Evolutionary conservation across 2,888 invertebrate species (phyloP).

Genomic region (Ommatoiulus sabulosus): DNA sequence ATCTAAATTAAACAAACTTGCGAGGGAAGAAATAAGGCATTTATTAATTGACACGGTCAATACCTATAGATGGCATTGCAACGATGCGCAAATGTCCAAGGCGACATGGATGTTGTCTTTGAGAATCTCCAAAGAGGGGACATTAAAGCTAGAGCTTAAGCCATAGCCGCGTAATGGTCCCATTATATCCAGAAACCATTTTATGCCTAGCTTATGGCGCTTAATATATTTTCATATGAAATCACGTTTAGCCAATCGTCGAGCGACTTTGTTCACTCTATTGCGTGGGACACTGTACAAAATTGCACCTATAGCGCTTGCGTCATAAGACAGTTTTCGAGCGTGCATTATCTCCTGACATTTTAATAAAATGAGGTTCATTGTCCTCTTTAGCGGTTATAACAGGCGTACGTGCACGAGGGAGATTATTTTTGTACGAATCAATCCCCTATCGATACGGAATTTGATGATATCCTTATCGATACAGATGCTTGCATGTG

Average conservation of each 20-base stretch:
- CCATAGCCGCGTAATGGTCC: background rate
- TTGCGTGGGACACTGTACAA: background rate
- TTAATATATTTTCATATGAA: background rate
- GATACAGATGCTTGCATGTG: background rate
- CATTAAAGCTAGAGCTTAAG: background rate
- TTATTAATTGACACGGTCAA: too few relatives aligned
- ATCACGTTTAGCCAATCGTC: background rate
- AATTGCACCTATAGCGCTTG: background rate
- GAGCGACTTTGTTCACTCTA: background rate
- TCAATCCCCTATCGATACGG: background rate
- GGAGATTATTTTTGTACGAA: background rate
- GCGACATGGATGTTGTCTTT: background rate
- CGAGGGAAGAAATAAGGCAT: too few relatives aligned
- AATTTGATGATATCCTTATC: background rate
- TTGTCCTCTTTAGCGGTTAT: background rate
- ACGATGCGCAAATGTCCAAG: background rate
- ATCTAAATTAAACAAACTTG: too few relatives aligned
- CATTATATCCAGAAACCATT: background rate
- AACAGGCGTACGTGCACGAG: background rate
- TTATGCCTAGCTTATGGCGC: background rate
- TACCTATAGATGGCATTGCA: too few relatives aligned
- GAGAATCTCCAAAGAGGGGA: background rate
- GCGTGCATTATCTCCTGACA: background rate
- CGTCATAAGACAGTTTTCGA: constrained; percentile 14
- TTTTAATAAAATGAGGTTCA: constrained; percentile 34